A percentile compares a stretch with the other conserved stretches of the same genome.
Evolutionary conservation across 2,797 vertebrate genomes (phyloP).

Genomic region (Alauda arvensis): DNA sequence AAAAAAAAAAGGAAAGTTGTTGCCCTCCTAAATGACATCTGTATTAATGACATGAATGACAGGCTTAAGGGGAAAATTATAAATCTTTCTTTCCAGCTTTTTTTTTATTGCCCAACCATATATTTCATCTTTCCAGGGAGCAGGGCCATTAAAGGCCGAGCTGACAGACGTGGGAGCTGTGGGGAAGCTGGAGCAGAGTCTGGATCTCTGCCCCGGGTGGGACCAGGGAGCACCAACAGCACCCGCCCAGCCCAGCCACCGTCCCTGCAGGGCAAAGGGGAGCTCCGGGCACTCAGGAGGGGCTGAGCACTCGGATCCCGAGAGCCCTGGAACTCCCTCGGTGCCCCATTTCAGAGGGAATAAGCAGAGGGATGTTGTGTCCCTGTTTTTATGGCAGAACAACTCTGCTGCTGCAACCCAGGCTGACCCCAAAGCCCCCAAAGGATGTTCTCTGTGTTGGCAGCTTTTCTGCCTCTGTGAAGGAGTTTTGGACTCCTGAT

Average conservation of each 20-base stretch:
- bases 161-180: background rate
- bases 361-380: background rate
- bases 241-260: accelerated
- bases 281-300: background rate
- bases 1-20: slow-evolving; percentile 47
- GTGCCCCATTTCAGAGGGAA: background rate
- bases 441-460: background rate
- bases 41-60: slow-evolving; percentile 56
- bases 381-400: background rate
- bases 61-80: slow-evolving; percentile 42
- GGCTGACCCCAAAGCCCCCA: background rate
- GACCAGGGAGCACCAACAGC: background rate
- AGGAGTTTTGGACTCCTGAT: background rate
- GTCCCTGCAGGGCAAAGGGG: accelerated
- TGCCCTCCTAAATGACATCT: slow-evolving; percentile 42
- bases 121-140: slow-evolving; percentile 19
- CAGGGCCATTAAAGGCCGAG: background rate
- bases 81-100: slow-evolving; percentile 49
- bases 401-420: background rate
- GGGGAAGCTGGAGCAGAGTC: background rate
- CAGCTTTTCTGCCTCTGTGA: background rate
- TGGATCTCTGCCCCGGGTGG: accelerated
- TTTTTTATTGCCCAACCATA: slow-evolving; percentile 17
- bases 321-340: accelerated
- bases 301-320: background rate